Conservation (phyloP, 2,888 invertebrate species). For the Meloe dianella region DNA sequence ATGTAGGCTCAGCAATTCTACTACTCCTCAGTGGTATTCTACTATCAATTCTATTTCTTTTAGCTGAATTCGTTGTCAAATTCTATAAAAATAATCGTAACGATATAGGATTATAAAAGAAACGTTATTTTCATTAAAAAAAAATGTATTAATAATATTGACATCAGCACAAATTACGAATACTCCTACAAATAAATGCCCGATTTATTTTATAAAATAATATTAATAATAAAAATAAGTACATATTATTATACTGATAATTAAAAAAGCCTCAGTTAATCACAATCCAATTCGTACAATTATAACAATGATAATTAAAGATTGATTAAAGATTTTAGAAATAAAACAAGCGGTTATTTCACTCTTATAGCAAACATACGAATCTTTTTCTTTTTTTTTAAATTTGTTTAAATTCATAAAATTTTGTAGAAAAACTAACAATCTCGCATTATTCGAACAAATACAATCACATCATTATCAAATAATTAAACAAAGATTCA, state of each 20-base stretch:
- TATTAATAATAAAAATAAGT: conserved; percentile 18
- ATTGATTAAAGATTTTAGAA: background rate
- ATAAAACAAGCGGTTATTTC: background rate
- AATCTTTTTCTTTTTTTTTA: background rate
- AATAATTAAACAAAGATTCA: background rate
- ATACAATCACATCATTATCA: background rate
- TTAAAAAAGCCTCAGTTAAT: conserved; percentile 28
- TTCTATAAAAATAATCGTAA: conserved; percentile 35
- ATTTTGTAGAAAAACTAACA: too few species aligned
- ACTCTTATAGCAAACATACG: background rate
- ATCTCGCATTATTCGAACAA: background rate
- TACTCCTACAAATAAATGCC: conserved; percentile 26
- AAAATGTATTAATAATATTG: conserved; percentile 25
- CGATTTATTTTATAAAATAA: conserved; percentile 7
- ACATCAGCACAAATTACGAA: conserved; percentile 24
- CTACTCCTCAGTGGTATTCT: conserved; percentile 43
- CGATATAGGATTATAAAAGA: conserved; percentile 2
- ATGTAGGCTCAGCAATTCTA: conserved; percentile 49
- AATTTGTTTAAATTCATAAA: background rate
- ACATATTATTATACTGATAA: conserved; percentile 20
- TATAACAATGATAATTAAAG: background rate
- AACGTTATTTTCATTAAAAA: conserved; percentile 14
- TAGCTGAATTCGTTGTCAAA: conserved; percentile 40
- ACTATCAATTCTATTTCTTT: conserved; percentile 40
- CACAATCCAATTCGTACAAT: conserved; percentile 14